Conservation (phyloP, 2,113 vertebrate species). For the Baryphthengus martii region DNA sequence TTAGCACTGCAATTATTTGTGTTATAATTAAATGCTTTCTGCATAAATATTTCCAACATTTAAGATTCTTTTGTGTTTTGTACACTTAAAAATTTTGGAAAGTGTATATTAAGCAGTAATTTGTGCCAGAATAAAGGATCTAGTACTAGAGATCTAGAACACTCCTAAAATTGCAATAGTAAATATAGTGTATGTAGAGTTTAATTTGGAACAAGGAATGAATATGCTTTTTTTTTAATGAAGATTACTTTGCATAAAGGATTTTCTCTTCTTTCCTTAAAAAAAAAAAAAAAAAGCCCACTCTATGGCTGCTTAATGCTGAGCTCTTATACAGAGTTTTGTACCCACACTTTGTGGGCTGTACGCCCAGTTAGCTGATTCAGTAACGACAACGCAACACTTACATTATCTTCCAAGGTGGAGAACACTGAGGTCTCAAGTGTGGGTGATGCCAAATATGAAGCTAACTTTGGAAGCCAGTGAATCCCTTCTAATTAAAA, state of each 20-base stretch:
- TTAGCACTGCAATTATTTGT: neutral
- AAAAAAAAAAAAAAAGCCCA: no score
- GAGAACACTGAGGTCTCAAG: neutral
- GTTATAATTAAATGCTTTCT: neutral
- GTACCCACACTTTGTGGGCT: neutral
- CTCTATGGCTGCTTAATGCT: neutral
- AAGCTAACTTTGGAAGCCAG: neutral
- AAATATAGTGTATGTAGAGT: neutral
- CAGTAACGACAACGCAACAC: neutral
- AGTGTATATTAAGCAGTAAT: neutral
- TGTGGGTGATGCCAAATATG: fast-evolving
- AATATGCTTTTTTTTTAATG: neutral
- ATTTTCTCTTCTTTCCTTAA: neutral
- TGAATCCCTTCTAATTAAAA: neutral
- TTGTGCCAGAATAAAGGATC: neutral
- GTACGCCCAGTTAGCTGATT: neutral
- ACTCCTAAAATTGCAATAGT: neutral
- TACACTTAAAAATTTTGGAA: neutral
- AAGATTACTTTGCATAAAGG: neutral
- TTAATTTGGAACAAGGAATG: neutral
- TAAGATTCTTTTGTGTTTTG: neutral
- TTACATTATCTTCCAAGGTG: neutral
- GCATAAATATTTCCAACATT: neutral
- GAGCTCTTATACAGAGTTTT: neutral
- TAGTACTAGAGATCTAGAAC: neutral